phyloP scores from a whole-genome alignment of 2,113 vertebrate species.

The Erythrocercus mccallii region DNA sequence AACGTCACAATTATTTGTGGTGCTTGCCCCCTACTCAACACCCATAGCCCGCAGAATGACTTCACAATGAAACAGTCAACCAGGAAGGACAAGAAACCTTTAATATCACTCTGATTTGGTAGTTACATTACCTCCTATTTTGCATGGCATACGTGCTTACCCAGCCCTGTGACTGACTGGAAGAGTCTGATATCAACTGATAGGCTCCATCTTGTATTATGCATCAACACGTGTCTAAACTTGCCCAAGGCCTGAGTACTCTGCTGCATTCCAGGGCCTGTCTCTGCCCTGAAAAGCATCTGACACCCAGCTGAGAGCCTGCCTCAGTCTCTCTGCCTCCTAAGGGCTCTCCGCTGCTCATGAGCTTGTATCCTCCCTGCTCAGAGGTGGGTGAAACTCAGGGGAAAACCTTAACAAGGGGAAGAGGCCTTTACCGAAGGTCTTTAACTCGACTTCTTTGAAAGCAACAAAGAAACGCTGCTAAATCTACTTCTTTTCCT shows the following conservation, averaged over 20 bases:
- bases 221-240: background rate
- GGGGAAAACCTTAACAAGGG: background rate
- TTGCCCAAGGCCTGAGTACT: background rate
- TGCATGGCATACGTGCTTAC: background rate
- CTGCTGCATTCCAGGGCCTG: background rate
- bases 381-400: background rate
- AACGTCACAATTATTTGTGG: background rate
- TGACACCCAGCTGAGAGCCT: background rate
- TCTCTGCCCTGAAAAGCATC: background rate
- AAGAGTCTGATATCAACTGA: background rate
- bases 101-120: background rate
- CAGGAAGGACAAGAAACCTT: background rate
- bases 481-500: background rate
- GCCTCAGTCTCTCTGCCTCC: background rate
- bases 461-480: background rate
- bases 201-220: background rate
- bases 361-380: background rate
- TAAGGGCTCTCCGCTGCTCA: background rate
- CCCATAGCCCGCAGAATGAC: accelerated
- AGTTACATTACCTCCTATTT: background rate
- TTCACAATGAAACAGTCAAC: background rate
- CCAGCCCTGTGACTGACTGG: background rate
- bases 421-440: background rate
- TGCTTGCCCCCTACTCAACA: background rate
- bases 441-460: background rate